Percentiles rank a stretch among this genome's conserved stretches.
These are phyloP conservation scores for Brotula barbata DNA, from an alignment of 2,797 vertebrate species.

Conservation along the genomic window DNA sequence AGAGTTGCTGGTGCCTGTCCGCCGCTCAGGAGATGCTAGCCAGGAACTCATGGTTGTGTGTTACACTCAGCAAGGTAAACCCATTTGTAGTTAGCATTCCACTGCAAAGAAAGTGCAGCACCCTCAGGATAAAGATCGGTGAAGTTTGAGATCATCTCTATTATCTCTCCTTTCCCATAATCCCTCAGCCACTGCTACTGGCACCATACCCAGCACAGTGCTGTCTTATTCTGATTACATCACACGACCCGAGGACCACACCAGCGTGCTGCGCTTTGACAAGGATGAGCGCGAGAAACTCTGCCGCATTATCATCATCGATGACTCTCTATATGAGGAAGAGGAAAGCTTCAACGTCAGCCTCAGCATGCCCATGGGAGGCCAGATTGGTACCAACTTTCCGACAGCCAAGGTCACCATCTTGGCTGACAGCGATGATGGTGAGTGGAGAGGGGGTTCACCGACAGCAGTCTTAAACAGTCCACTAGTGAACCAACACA, in stretches of 20 bases:
- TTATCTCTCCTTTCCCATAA: constrained; percentile 1
- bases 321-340: constrained; percentile 87
- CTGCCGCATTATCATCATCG: constrained; percentile 85
- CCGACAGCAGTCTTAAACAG: too few species aligned
- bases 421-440: constrained; percentile 83
- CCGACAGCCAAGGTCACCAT: constrained; percentile 80
- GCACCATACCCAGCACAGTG: constrained; percentile 81
- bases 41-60: constrained; percentile 87
- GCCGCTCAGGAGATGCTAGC: constrained; percentile 82
- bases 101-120: not conserved
- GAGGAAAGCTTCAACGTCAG: constrained; percentile 87
- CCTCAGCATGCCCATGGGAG: constrained; percentile 85
- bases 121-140: not conserved
- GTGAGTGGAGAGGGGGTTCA: constrained; percentile 71
- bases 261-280: constrained; percentile 84
- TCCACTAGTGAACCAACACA: not conserved
- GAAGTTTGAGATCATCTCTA: not conserved
- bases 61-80: constrained; percentile 83
- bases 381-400: constrained; percentile 80
- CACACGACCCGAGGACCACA: constrained; percentile 85
- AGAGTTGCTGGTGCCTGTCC: constrained; percentile 84
- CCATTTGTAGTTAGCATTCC: not conserved
- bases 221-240: constrained; percentile 88
- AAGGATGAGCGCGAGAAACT: constrained; percentile 84
- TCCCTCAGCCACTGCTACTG: constrained; percentile 79